phyloP scores from a whole-genome alignment of 1,140 invertebrate species.

The Mizuhopecten yessoensis region DNA sequence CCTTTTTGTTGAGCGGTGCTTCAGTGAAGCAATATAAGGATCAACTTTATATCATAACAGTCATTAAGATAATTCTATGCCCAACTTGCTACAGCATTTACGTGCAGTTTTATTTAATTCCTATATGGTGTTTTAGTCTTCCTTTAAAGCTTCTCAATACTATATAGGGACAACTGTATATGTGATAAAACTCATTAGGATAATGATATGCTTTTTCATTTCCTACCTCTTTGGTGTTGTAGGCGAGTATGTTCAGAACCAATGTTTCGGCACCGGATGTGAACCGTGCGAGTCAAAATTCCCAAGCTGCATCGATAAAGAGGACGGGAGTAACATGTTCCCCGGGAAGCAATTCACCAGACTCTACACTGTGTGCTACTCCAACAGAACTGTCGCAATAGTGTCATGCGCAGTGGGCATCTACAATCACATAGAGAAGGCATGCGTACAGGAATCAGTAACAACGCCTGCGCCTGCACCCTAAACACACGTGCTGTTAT shows the following conservation, averaged over 20 bases:
- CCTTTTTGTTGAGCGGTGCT: too few relatives aligned
- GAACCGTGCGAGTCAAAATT: conserved; percentile 70
- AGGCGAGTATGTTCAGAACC: conserved; percentile 76
- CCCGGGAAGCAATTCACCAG: conserved; percentile 69
- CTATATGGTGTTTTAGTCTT: too few relatives aligned
- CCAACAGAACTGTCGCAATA: conserved; percentile 71
- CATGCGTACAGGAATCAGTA: conserved; percentile 52
- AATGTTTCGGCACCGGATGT: conserved; percentile 71
- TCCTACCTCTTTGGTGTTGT: conserved; percentile 43
- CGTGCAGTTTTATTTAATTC: too few relatives aligned
- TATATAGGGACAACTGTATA: too few relatives aligned
- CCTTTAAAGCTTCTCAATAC: too few relatives aligned
- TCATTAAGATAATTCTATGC: too few relatives aligned
- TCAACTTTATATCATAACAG: too few relatives aligned
- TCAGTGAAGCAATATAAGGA: too few relatives aligned
- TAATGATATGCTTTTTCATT: too few relatives aligned
- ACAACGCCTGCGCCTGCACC: background rate
- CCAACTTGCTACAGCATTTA: too few relatives aligned
- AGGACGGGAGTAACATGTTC: conserved; percentile 75
- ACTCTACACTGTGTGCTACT: conserved; percentile 74
- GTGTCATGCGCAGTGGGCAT: conserved; percentile 68
- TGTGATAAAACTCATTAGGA: too few relatives aligned
- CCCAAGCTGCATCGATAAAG: conserved; percentile 73
- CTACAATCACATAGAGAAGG: conserved; percentile 63
- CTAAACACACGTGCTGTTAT: background rate